Percentiles rank a stretch among this genome's conserved stretches.
These are phyloP conservation scores for Macaria notata DNA, from an alignment of 2,888 invertebrate genomes.

Conservation along the genomic window DNA sequence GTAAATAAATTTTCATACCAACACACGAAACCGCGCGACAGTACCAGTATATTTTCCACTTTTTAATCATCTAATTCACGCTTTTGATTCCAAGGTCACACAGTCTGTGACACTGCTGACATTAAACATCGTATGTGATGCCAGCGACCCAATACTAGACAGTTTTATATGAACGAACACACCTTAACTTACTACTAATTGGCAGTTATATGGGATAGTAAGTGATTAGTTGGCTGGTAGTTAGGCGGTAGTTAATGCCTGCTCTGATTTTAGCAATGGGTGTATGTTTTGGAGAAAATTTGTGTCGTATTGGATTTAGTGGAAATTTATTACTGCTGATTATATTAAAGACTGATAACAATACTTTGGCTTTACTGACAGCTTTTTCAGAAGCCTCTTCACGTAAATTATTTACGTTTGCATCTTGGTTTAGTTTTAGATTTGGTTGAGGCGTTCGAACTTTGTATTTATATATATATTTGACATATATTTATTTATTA, in stretches of 20 bases:
- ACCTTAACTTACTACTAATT: constrained; percentile 19
- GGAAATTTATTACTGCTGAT: too few species aligned
- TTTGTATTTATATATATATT: too few species aligned
- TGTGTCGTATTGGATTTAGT: too few species aligned
- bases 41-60: constrained; percentile 56
- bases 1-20: constrained; percentile 8
- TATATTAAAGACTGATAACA: too few species aligned
- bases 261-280: not conserved
- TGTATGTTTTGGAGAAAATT: too few species aligned
- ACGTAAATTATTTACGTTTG: too few species aligned
- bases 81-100: constrained; percentile 20
- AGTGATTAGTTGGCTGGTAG: not conserved
- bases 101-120: constrained; percentile 17
- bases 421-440: too few species aligned
- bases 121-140: constrained; percentile 11
- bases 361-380: too few species aligned
- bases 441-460: too few species aligned
- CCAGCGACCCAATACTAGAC: not conserved
- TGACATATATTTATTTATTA: too few species aligned
- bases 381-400: too few species aligned
- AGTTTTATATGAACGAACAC: constrained; percentile 17
- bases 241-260: not conserved
- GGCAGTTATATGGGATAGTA: constrained; percentile 11
- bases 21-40: constrained; percentile 43
- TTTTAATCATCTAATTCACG: constrained; percentile 28